Evolutionary conservation across 2,113 vertebrate species (phyloP).

Genomic region (Pongo abelii): DNA sequence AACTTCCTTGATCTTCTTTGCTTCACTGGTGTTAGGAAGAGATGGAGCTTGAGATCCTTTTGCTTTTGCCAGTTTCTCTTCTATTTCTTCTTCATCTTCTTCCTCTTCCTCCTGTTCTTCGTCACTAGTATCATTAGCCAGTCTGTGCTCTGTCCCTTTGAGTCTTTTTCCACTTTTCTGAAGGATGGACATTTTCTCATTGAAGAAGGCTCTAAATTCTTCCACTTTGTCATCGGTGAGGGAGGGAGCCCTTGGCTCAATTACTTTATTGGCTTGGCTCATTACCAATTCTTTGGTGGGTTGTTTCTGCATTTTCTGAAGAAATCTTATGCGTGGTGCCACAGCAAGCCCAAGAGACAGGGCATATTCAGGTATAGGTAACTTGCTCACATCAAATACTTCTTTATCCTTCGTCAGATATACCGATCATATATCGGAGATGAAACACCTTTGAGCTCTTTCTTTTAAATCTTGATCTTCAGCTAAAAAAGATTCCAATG

Average conservation of each 20-base stretch:
- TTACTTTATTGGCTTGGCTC: conserved; percentile 41
- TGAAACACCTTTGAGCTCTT: conserved; percentile 95
- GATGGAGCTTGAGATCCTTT: neutral
- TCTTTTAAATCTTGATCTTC: conserved; percentile 97
- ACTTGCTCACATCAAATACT: conserved; percentile 92
- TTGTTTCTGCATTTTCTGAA: conserved; percentile 87
- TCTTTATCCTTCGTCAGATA: conserved; percentile 98
- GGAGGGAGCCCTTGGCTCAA: neutral
- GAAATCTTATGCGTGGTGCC: conserved; percentile 94
- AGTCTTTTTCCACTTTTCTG: conserved; percentile 54
- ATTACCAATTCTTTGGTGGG: neutral
- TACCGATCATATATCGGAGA: conserved; percentile 96
- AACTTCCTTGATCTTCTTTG: conserved; percentile 14
- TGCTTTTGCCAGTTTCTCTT: conserved; percentile 43
- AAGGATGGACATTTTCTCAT: conserved; percentile 71
- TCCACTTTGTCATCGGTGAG: conserved; percentile 82
- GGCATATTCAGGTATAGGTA: conserved; percentile 91
- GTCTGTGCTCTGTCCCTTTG: conserved; percentile 45
- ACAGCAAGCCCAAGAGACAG: conserved; percentile 94
- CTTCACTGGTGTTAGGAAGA: neutral
- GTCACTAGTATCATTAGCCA: conserved; percentile 59
- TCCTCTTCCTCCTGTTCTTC: conserved; percentile 51
- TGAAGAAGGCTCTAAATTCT: conserved; percentile 82
- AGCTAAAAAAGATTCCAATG: conserved; percentile 93
- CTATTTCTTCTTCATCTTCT: conserved; percentile 42